Evolutionary conservation across 2,797 vertebrate species (phyloP).

Genomic region (Myioborus melanocephalus): DNA sequence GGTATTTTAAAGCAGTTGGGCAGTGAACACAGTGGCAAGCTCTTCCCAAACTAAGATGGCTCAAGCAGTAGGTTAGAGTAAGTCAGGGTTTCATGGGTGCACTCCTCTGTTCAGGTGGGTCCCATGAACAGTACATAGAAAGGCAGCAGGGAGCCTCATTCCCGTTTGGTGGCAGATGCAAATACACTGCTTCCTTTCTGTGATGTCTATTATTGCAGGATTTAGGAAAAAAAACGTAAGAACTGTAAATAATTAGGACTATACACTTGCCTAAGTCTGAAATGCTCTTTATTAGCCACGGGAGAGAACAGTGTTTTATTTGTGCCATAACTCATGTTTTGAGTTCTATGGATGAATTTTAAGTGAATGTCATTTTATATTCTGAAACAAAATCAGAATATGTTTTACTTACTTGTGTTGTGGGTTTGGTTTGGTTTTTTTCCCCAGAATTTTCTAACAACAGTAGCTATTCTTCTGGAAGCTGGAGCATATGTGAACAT

Average conservation of each 20-base stretch:
- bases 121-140: neutral
- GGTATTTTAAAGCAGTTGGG: neutral
- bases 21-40: neutral
- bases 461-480: slow-evolving; percentile 94
- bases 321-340: neutral
- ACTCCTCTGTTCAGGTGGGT: neutral
- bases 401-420: neutral
- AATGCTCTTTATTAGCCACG: neutral
- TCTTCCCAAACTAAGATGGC: neutral
- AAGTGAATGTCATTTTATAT: neutral
- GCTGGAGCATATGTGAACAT: slow-evolving; percentile 91
- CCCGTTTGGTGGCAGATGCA: neutral
- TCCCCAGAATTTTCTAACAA: slow-evolving; percentile 90
- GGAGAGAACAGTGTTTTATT: neutral
- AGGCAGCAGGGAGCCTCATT: neutral
- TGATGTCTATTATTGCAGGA: neutral
- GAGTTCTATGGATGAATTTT: neutral
- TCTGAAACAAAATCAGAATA: neutral
- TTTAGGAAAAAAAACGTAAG: neutral
- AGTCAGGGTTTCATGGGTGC: neutral
- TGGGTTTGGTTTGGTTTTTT: neutral
- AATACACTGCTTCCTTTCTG: neutral
- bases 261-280: neutral
- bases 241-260: neutral
- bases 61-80: neutral